Evolutionary conservation across 64 coral and sea anemone genomes (phyloP).

Genomic region (Stichodactyla helianthus): DNA sequence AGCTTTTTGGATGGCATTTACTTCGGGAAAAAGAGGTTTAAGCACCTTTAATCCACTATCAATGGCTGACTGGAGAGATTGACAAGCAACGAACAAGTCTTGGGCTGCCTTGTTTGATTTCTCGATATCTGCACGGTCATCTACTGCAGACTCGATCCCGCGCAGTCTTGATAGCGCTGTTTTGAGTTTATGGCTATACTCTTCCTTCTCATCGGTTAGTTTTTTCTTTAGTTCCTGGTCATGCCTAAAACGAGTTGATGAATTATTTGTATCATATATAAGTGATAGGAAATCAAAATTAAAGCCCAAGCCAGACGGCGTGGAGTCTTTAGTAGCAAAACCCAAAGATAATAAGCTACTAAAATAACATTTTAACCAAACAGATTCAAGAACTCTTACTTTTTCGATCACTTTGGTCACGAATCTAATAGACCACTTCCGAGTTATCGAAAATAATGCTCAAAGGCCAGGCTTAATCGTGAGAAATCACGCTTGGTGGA

Average conservation of each 20-base stretch:
- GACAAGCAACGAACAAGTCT: constrained; percentile 83
- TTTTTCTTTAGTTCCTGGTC: constrained; percentile 59
- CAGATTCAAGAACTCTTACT: too few relatives aligned
- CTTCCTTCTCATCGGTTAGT: constrained; percentile 53
- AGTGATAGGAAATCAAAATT: too few relatives aligned
- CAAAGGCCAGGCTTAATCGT: too few relatives aligned
- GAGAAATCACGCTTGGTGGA: too few relatives aligned
- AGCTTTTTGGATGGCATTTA: constrained; percentile 57
- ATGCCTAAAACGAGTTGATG: constrained; percentile 19
- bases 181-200: constrained; percentile 58
- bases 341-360: too few relatives aligned
- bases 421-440: too few relatives aligned
- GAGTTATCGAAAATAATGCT: too few relatives aligned
- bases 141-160: constrained; percentile 63
- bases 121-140: constrained; percentile 71
- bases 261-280: too few relatives aligned
- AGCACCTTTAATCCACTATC: constrained; percentile 18
- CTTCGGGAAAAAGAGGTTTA: constrained; percentile 48
- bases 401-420: too few relatives aligned
- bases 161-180: constrained; percentile 59
- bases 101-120: constrained; percentile 74
- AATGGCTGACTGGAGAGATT: constrained; percentile 73
- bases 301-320: too few relatives aligned
- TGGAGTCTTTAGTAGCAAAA: too few relatives aligned
- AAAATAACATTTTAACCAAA: too few relatives aligned